A percentile compares a stretch with the other conserved stretches of the same genome.
phyloP scores from a whole-genome alignment of 2,113 vertebrate species.

The Hippocampus zosterae region DNA sequence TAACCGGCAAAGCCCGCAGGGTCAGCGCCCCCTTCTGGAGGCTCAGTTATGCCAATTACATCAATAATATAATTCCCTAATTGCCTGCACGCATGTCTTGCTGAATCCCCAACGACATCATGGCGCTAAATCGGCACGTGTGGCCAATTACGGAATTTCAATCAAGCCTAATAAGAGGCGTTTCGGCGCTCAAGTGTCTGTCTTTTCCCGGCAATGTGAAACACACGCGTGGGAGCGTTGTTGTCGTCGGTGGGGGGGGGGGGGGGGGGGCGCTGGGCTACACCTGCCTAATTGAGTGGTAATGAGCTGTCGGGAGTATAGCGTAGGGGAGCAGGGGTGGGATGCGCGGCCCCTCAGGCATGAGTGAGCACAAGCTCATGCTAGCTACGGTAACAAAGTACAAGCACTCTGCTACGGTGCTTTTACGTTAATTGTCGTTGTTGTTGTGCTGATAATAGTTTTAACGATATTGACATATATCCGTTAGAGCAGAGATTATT shows the following conservation, averaged over 20 bases:
- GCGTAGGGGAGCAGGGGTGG: constrained; percentile 21
- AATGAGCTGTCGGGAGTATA: constrained; percentile 69
- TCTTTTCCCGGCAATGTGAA: constrained; percentile 67
- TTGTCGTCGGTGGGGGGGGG: too few species aligned
- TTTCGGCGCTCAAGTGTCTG: constrained; percentile 67
- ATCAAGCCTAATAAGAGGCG: constrained; percentile 34
- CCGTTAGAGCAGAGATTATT: too few species aligned
- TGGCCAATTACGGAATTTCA: constrained; percentile 70
- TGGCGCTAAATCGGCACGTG: constrained; percentile 42
- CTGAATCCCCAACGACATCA: constrained; percentile 61
- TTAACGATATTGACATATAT: neutral
- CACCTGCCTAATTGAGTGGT: constrained; percentile 76
- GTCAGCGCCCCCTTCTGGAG: neutral
- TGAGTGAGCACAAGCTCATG: constrained; percentile 41
- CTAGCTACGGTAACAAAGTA: neutral
- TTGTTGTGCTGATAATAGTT: neutral
- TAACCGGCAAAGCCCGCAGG: too few species aligned
- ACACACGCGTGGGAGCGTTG: constrained; percentile 62
- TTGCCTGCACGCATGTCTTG: constrained; percentile 59
- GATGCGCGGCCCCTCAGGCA: constrained; percentile 42
- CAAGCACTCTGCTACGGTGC: too few species aligned
- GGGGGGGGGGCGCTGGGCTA: constrained; percentile 52
- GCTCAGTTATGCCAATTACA: constrained; percentile 20
- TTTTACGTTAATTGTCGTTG: neutral
- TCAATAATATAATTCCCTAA: neutral